A percentile compares a stretch with the other conserved stretches of the same genome.
Conservation (phyloP, 2,113 vertebrate species). For the Gavialis gangeticus region DNA sequence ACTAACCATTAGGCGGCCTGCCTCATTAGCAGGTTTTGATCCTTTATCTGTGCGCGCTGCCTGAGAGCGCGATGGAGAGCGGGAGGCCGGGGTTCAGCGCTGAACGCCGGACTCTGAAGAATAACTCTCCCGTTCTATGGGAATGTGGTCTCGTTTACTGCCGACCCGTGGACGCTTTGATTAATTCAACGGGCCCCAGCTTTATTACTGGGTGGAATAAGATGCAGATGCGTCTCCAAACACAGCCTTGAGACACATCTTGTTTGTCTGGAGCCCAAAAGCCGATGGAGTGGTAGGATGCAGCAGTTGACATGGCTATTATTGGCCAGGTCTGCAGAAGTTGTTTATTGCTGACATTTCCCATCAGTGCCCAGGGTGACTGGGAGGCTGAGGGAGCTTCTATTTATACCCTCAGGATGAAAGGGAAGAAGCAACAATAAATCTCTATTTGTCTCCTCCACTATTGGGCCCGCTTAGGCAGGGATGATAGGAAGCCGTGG, state of each 20-base stretch:
- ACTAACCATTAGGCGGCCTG: slow-evolving; percentile 48
- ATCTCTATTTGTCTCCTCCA: background rate
- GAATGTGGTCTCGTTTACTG: background rate
- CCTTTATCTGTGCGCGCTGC: background rate
- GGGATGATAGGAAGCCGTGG: background rate
- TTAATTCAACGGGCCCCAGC: slow-evolving; percentile 18
- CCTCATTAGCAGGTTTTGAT: slow-evolving; percentile 60
- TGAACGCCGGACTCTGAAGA: background rate
- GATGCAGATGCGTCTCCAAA: background rate
- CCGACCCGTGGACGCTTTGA: background rate
- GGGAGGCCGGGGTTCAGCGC: background rate
- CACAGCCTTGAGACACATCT: rapidly evolving
- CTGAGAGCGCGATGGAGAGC: slow-evolving; percentile 55
- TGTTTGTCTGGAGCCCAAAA: rapidly evolving
- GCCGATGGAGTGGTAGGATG: background rate
- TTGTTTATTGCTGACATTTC: slow-evolving; percentile 39
- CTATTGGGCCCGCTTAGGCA: background rate
- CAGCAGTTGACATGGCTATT: background rate
- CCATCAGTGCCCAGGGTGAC: background rate
- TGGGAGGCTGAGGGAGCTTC: slow-evolving; percentile 35
- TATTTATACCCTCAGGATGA: slow-evolving; percentile 61
- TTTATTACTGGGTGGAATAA: background rate
- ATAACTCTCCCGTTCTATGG: background rate
- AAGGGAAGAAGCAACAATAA: background rate
- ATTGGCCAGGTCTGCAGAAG: background rate